Evolutionary conservation across 2,888 invertebrate species (phyloP).

Genomic region (Meloe dianella): DNA sequence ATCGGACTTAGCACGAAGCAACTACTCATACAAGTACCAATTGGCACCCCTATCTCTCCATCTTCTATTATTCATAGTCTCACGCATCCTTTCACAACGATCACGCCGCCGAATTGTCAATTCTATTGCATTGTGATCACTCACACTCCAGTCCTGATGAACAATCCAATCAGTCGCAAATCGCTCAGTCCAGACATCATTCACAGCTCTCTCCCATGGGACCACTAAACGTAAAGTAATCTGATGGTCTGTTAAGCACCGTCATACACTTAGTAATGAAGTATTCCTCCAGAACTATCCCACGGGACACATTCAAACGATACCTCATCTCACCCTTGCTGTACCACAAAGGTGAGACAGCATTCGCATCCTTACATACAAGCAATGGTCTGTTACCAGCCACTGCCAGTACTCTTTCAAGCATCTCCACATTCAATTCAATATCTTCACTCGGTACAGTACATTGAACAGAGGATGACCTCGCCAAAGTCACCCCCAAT

Average conservation of each 20-base stretch:
- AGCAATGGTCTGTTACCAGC: slow-evolving; percentile 15
- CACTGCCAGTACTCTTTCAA: not conserved
- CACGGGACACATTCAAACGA: not conserved
- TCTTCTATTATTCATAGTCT: not conserved
- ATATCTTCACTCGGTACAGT: slow-evolving; percentile 25
- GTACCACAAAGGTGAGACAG: slow-evolving; percentile 35
- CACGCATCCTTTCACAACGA: not conserved
- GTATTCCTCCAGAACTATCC: slow-evolving; percentile 14
- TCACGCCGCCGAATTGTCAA: not conserved
- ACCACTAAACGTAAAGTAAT: slow-evolving; percentile 30
- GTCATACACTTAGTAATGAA: slow-evolving; percentile 16
- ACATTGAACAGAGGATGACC: slow-evolving; percentile 29
- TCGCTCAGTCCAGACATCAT: not conserved
- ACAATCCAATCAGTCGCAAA: not conserved
- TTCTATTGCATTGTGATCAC: slow-evolving; percentile 19
- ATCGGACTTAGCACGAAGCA: too few relatives aligned
- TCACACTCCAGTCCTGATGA: not conserved
- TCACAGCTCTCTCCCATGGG: slow-evolving; percentile 32
- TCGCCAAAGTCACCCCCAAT: slow-evolving; percentile 27
- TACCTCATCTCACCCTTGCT: slow-evolving; percentile 18
- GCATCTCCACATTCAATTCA: not conserved
- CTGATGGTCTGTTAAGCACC: slow-evolving; percentile 32
- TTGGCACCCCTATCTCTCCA: not conserved
- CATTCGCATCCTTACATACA: slow-evolving; percentile 39
- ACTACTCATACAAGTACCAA: too few relatives aligned